Conservation (phyloP, 2,113 vertebrate genomes). For the Aspidoscelis tigris region DNA sequence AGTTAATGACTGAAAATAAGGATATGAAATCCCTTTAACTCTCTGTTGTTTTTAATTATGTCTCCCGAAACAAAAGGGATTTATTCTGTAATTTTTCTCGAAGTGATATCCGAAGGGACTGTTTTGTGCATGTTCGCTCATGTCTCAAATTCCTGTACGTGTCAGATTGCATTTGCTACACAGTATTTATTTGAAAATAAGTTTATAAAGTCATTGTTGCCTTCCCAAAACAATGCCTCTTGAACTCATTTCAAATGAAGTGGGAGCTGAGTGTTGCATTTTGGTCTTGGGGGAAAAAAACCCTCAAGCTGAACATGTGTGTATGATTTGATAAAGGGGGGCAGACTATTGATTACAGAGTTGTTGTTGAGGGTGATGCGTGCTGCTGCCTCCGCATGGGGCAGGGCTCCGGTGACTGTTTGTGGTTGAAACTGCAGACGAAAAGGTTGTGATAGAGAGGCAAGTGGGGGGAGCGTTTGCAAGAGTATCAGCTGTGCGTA, state of each 20-base stretch:
- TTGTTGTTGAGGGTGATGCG: conserved; percentile 75
- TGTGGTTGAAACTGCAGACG: conserved; percentile 77
- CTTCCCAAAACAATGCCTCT: not conserved
- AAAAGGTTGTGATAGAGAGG: conserved; percentile 66
- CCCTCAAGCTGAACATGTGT: not conserved
- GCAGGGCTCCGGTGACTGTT: conserved; percentile 73
- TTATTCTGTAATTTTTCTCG: not conserved
- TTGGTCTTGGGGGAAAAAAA: not conserved
- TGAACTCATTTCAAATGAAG: not conserved
- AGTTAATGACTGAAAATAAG: not conserved
- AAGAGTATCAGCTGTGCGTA: conserved; percentile 66
- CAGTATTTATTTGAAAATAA: not conserved
- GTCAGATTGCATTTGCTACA: not conserved
- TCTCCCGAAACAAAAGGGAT: not conserved
- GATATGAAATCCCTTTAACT: not conserved
- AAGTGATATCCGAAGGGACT: not conserved
- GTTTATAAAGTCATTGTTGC: not conserved
- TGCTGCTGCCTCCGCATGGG: conserved; percentile 61
- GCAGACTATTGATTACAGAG: conserved; percentile 74
- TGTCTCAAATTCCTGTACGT: not conserved
- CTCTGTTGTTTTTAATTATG: not conserved
- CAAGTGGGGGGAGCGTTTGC: conserved; percentile 69
- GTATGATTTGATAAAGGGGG: not conserved
- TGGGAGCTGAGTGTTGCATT: not conserved
- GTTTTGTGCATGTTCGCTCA: not conserved